Conservation (phyloP, 2,888 invertebrate genomes). For the Polietes domitor region DNA sequence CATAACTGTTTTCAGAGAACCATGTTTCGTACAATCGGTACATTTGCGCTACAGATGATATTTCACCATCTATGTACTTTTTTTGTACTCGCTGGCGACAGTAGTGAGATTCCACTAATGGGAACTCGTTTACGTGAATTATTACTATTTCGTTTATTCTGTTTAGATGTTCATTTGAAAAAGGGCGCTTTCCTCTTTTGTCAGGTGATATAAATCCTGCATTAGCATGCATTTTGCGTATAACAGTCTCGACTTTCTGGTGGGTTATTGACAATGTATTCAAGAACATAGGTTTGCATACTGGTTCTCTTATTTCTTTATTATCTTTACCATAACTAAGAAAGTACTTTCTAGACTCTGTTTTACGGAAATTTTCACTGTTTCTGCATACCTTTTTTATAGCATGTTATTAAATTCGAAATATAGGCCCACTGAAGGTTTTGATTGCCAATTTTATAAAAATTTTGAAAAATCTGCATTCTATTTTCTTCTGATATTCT, state of each 20-base stretch:
- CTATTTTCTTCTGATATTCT: slow-evolving; percentile 52
- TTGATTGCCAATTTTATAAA: slow-evolving; percentile 30
- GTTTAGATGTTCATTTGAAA: too few relatives aligned
- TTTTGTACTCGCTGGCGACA: slow-evolving; percentile 49
- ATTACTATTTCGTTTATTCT: slow-evolving; percentile 39
- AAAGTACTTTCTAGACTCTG: too few relatives aligned
- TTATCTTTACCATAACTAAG: slow-evolving; percentile 42
- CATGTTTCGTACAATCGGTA: slow-evolving; percentile 50
- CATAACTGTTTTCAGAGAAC: slow-evolving; percentile 37
- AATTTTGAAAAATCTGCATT: slow-evolving; percentile 53
- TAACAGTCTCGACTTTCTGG: too few relatives aligned
- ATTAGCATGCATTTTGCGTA: too few relatives aligned
- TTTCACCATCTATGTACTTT: slow-evolving; percentile 44
- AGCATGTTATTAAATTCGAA: slow-evolving; percentile 46
- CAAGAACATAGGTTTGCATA: slow-evolving; percentile 57
- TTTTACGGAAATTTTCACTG: slow-evolving; percentile 44
- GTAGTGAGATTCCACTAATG: slow-evolving; percentile 51
- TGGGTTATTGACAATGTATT: too few relatives aligned
- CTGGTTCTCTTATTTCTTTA: slow-evolving; percentile 53
- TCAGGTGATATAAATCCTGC: too few relatives aligned
- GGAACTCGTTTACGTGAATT: slow-evolving; percentile 41
- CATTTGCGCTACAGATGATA: slow-evolving; percentile 48
- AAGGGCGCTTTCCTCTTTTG: too few relatives aligned
- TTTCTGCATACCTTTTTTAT: slow-evolving; percentile 51
- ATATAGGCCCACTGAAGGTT: neutral